Evolutionary conservation across 64 coral and sea anemone species (phyloP), one percentile per base, ranked within the genome.

Genomic region (Montipora efflorescens): DNA sequence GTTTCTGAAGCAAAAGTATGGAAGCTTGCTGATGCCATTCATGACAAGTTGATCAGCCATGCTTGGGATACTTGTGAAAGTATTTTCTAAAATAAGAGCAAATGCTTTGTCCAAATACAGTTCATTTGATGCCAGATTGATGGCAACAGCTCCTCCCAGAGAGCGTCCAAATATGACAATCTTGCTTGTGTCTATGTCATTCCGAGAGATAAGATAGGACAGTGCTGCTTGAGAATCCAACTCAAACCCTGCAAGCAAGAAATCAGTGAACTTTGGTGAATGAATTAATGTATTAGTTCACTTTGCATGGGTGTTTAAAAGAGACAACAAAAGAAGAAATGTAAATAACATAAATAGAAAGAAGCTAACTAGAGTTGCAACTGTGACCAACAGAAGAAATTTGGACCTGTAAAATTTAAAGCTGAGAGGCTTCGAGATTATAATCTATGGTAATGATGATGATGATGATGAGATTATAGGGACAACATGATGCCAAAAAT

Each of bases 1-100:
- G 61, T 99, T 99, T 92, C 95, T 94, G 55, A 99, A 99, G 76
- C 98, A 99, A 80, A 99, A 96, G 53, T 94, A 94, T 23, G 98
- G 98, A 4, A 99, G 84, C 75, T 90, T 94, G 76, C 92, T 78
- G 4, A 99, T 85, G 13, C 98, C 98, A 88, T 77, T 95, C 76
- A 78, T 78, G 7, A 99, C 64, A 14, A 99, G 73, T 48, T 96
- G 89, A 74, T 92, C 91, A 36, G 95, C 98, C 95, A 99, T 99
- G 13, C 89, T 74, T 75, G 98, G 98, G 78, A 99, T 99, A 67
- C 95, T 99, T 20, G 95, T 96, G 79, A 99, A 99, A 18, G 98
- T 96, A 55, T 99, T 99, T 76, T 99, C 98, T 12, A 99, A 92
- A 82, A 99, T 90, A 16, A 99, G 75, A n/a, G 98, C 98, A 94